These are phyloP conservation scores for Ageneiosus marmoratus DNA, from an alignment of 2,113 vertebrate genomes.

Conservation along the genomic window DNA sequence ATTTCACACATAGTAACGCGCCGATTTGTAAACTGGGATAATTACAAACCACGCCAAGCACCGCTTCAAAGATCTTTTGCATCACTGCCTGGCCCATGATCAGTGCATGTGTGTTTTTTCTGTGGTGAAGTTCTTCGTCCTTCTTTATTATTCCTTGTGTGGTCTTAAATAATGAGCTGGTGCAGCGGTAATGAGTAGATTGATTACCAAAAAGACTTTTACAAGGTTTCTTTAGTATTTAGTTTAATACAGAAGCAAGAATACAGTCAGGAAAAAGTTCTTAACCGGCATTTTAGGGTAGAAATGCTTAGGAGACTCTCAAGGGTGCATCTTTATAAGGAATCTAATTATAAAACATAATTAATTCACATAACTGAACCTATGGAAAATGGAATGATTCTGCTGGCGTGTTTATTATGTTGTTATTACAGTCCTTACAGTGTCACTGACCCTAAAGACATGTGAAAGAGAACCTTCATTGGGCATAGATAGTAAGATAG, in stretches of 20 bases:
- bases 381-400: not conserved
- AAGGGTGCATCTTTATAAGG: not conserved
- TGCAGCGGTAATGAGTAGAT: conserved; percentile 24
- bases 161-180: conserved; percentile 17
- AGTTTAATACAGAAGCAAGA: not conserved
- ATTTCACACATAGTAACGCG: conserved; percentile 79
- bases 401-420: not conserved
- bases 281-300: not conserved
- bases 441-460: not conserved
- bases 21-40: conserved; percentile 73
- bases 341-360: not conserved
- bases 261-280: not conserved
- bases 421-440: not conserved
- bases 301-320: not conserved
- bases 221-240: not conserved
- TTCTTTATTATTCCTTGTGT: conserved; percentile 34
- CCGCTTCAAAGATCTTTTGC: conserved; percentile 58
- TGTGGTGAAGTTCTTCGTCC: conserved; percentile 18
- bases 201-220: conserved; percentile 30
- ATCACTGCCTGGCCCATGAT: conserved; percentile 49
- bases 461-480: not conserved
- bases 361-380: not conserved
- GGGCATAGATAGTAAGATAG: not conserved
- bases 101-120: conserved; percentile 16
- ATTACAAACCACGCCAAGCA: conserved; percentile 63